phyloP scores from a whole-genome alignment of 2,113 vertebrate species.

The Apaloderma vittatum region DNA sequence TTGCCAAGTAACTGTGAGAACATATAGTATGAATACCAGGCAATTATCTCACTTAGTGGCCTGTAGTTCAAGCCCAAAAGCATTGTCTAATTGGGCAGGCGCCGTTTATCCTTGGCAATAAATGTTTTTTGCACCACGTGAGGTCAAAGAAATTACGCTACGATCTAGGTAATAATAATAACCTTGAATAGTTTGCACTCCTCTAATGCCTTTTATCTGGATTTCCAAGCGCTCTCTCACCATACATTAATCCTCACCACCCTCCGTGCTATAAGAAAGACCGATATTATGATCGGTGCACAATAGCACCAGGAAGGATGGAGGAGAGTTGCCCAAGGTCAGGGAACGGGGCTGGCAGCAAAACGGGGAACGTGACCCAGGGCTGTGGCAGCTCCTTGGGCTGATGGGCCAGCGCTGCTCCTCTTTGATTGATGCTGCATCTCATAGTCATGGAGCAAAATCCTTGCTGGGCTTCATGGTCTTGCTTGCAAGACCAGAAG shows the following conservation, averaged over 20 bases:
- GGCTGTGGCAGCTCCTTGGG: not conserved
- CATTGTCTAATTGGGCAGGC: conserved; percentile 70
- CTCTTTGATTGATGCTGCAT: fast-evolving
- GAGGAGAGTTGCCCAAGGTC: conserved; percentile 39
- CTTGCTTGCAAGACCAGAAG: not conserved
- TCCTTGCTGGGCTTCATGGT: not conserved
- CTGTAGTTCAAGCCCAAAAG: conserved; percentile 66
- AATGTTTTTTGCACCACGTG: conserved; percentile 64
- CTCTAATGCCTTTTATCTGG: conserved; percentile 55
- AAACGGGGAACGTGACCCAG: not conserved
- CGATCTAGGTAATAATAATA: conserved; percentile 69
- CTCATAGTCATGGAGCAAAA: not conserved
- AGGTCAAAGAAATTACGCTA: conserved; percentile 64
- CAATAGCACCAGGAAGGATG: not conserved
- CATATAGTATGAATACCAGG: conserved; percentile 56
- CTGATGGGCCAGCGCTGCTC: not conserved
- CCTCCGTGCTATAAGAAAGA: not conserved
- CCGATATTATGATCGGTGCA: conserved; percentile 13
- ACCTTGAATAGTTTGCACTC: conserved; percentile 62
- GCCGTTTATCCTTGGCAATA: conserved; percentile 61
- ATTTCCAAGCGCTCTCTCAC: conserved; percentile 62
- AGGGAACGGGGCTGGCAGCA: not conserved
- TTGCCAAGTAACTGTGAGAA: conserved; percentile 67
- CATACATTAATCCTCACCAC: conserved; percentile 59
- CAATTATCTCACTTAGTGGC: conserved; percentile 74